Base-by-base conservation (phyloP, 1,140 invertebrate species). In the Zaprionus gabonicus region DNA sequence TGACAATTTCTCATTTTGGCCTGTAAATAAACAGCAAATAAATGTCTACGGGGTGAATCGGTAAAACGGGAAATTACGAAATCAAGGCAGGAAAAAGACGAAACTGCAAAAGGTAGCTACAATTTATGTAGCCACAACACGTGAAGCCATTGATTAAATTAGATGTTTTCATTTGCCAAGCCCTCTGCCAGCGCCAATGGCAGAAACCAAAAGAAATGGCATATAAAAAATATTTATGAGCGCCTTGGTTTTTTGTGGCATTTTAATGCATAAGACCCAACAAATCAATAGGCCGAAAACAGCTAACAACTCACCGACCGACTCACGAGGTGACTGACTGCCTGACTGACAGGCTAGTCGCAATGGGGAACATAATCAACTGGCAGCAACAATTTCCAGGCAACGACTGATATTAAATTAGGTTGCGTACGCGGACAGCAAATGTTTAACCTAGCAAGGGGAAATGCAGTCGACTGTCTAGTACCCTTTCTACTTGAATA, bases 61-160 rank as follows among this genome's bases (percentile, higher is more conserved):
- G 49, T 23, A 57, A 44, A 36, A 66, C 49, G 65, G 36, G 55
- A 82, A 70, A 85, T 86, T 82, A 86, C 80, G 80, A 86, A 87
- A 83, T 78, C 78, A 75, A 84, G 58, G 41, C 69, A 76, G 78
- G 44, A n/a, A 76, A 63, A 49, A 64, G n/a, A 56, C 44, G 27
- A 71, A 76, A 76, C 60, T 65, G 46, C 55, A 65, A 75, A 41
- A 75, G 31, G 71, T 62, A 38, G 58, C 53, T 38, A 65, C 58
- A 76, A 84, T 88, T 88, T 88, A 90, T 88, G 85, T 84, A 90
- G 85, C 71, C 85, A 81, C 85, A 88, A 78, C 84, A 88, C 84
- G 84, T 88, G 84, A 88, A 77, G 78, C 69, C 84, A 88, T 90
- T 88, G 85, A 88, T 88, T 88, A 90, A 88, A 88, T 88, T 88